A percentile compares a stretch with the other conserved stretches of the same genome.
Evolutionary conservation across 2,113 vertebrate genomes (phyloP).

Genomic region (Forbesichthys agassizii): DNA sequence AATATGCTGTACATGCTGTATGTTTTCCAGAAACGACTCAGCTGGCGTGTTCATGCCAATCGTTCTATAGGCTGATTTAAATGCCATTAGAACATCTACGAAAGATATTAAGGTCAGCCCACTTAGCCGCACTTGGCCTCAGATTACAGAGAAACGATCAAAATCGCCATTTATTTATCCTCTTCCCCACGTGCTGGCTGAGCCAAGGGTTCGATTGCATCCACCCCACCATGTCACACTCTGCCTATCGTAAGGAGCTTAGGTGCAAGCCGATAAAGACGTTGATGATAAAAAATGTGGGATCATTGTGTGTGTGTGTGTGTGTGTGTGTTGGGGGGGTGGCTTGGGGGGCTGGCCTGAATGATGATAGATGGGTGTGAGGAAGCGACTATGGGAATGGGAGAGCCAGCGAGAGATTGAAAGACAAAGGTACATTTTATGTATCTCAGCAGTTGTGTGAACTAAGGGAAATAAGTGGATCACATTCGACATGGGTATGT

Average conservation of each 20-base stretch:
- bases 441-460: background rate
- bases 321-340: no score
- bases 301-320: conserved; percentile 6
- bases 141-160: conserved; percentile 46
- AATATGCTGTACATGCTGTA: background rate
- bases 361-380: conserved; percentile 51
- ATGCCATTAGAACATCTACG: conserved; percentile 2
- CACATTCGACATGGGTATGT: no score
- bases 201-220: conserved; percentile 31
- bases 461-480: no score
- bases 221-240: background rate
- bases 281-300: conserved; percentile 31
- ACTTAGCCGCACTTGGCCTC: conserved; percentile 32
- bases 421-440: conserved; percentile 24
- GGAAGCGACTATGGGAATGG: background rate
- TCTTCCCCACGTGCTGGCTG: background rate
- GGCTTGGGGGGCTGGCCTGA: conserved; percentile 23
- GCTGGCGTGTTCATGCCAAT: background rate
- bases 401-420: background rate
- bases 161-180: conserved; percentile 36
- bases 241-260: background rate
- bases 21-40: background rate
- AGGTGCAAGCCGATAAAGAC: conserved; percentile 13
- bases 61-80: background rate
- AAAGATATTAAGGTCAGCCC: conserved; percentile 37